Evolutionary conservation across 2,888 invertebrate species (phyloP).

Genomic region (Craniophora ligustri): DNA sequence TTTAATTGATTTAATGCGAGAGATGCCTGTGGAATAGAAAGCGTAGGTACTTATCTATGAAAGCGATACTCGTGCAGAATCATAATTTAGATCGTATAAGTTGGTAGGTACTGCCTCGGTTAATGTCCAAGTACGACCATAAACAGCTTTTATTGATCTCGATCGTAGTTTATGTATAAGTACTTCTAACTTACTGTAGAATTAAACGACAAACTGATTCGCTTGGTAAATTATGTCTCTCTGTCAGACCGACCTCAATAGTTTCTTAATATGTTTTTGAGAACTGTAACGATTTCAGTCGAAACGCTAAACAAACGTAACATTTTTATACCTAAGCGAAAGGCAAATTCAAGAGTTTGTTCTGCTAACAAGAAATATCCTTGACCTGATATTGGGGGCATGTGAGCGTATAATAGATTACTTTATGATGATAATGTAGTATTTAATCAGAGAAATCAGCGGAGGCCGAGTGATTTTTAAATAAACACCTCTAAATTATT

Average conservation of each 20-base stretch:
- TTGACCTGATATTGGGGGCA: conserved; percentile 32
- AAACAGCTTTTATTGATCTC: conserved; percentile 2
- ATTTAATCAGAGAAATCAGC: conserved; percentile 6
- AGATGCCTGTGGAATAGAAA: conserved; percentile 8
- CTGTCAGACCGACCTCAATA: conserved; percentile 17
- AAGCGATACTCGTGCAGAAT: background rate
- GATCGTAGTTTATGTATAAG: background rate
- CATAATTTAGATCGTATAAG: conserved; percentile 21
- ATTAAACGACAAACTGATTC: conserved; percentile 1
- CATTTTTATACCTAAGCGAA: conserved; percentile 37
- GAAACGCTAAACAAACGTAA: conserved; percentile 22
- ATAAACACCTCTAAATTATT: background rate
- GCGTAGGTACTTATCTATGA: background rate
- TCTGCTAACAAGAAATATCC: conserved; percentile 33
- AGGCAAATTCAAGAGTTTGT: conserved; percentile 32
- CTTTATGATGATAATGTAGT: conserved; percentile 14
- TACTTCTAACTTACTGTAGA: background rate
- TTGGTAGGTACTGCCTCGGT: background rate
- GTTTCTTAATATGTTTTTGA: conserved; percentile 13
- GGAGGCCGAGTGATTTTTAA: background rate
- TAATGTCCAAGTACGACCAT: background rate
- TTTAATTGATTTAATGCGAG: background rate
- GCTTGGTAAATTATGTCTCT: conserved; percentile 7
- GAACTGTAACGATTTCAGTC: conserved; percentile 13
- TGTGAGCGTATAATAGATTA: conserved; percentile 28